Evolutionary conservation across 2,888 invertebrate species (phyloP).

Genomic region (Onchidella celtica): DNA sequence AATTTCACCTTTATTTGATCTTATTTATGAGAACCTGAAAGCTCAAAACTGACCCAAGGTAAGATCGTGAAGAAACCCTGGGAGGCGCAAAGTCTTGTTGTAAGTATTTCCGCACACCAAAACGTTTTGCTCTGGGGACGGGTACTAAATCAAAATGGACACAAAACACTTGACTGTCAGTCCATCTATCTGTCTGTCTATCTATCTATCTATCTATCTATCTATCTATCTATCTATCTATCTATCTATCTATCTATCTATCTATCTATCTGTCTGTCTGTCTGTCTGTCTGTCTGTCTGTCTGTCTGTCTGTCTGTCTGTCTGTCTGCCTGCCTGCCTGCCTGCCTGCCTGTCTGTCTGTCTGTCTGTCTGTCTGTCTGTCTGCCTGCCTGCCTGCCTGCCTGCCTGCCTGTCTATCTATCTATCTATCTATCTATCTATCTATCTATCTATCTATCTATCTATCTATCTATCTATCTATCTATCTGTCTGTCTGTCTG

Average conservation of each 20-base stretch:
- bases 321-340: background rate
- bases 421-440: background rate
- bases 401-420: background rate
- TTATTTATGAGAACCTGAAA: too few relatives aligned
- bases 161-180: too few relatives aligned
- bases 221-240: constrained; percentile 3
- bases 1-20: too few relatives aligned
- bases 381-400: background rate
- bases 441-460: background rate
- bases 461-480: background rate
- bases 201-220: constrained; percentile 26
- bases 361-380: background rate
- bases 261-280: background rate
- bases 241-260: background rate
- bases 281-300: background rate
- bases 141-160: too few relatives aligned
- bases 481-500: background rate
- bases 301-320: background rate
- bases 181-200: background rate
- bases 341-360: background rate
- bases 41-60: too few relatives aligned
- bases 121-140: too few relatives aligned
- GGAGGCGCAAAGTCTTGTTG: too few relatives aligned
- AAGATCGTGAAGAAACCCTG: too few relatives aligned
- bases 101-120: too few relatives aligned